A percentile compares a stretch with the other conserved stretches of the same genome.
These are phyloP conservation scores for Alca torda DNA, from an alignment of 2,797 vertebrate genomes.

Conservation along the genomic window DNA sequence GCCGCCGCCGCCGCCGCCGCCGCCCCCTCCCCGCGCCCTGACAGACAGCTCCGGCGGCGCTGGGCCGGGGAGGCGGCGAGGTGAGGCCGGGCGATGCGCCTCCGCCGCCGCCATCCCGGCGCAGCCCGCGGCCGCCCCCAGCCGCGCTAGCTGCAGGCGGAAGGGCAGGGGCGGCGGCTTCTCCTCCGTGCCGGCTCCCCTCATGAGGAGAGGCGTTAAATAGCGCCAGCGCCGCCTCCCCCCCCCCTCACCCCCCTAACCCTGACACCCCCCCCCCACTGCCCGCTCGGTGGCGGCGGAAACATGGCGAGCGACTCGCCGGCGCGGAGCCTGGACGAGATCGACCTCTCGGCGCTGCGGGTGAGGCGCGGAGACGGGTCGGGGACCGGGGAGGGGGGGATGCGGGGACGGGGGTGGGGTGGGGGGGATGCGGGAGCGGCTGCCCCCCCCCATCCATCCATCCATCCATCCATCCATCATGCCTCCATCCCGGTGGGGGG, in stretches of 20 bases:
- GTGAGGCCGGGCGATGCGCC: neutral
- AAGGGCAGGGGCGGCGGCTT: neutral
- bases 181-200: neutral
- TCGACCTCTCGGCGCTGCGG: conserved; percentile 95
- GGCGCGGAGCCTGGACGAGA: conserved; percentile 95
- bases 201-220: conserved; percentile 56
- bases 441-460: too few relatives aligned
- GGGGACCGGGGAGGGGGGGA: neutral
- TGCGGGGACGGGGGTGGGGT: too few relatives aligned
- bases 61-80: neutral
- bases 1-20: neutral
- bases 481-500: too few relatives aligned
- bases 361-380: conserved; percentile 76
- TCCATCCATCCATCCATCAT: neutral
- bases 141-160: neutral
- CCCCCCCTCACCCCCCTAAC: too few relatives aligned
- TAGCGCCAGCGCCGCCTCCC: conserved; percentile 45
- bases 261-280: neutral
- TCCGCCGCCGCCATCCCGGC: conserved; percentile 37
- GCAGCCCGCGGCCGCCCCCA: neutral
- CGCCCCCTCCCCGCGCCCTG: neutral
- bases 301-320: conserved; percentile 98
- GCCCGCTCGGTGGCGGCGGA: conserved; percentile 10
- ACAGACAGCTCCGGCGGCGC: conserved; percentile 11
- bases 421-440: neutral